Evolutionary conservation across 2,888 invertebrate genomes (phyloP), one percentile per base, ranked within the genome.

Genomic region (Acanthoscelides obtectus): DNA sequence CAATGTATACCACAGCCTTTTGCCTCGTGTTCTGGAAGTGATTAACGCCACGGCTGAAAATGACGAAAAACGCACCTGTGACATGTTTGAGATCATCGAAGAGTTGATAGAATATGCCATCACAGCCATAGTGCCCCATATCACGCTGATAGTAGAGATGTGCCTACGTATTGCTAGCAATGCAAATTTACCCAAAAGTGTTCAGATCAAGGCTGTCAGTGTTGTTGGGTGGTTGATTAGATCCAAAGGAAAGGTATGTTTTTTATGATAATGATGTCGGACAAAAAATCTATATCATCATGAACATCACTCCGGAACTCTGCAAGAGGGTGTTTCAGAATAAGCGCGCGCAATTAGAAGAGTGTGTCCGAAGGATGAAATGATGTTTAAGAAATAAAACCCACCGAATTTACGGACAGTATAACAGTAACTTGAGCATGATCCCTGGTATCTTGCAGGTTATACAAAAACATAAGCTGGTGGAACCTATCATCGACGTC

Each of bases 191-290:
- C 89, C 89, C 4, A 89, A 89, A 74, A 86, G 87, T 45, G 86
- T 93, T 17, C 89, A 92, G 80, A 89, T 91, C 3, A 92, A 92
- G 83, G 90, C 91, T 0, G 87, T 94, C 20, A 87, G 89, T 66
- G 90, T 92, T 72, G 87, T 81, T n/a, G 90, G 91, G 0, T 90
- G 89, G 85, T 80, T 94, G 67, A 89, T 90, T 17, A 87, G 90
- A 71, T 86, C 90, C 1, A 93, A 93, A 84, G 93, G 93, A 82
- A 94, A 93, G 86, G 88, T 89, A 74, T 66, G 72, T 69, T 72
- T 22, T 19, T 67, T 71, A 69, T n/a, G n/a, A n/a, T n/a, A n/a
- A n/a, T n/a, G n/a, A n/a, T n/a, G n/a, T n/a, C n/a, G n/a, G n/a
- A n/a, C n/a, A n/a, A n/a, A n/a, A n/a, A n/a, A n/a, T n/a, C n/a